These are phyloP conservation scores for Ptyas mucosa DNA, from an alignment of 2,113 vertebrate species.

Conservation along the genomic window DNA sequence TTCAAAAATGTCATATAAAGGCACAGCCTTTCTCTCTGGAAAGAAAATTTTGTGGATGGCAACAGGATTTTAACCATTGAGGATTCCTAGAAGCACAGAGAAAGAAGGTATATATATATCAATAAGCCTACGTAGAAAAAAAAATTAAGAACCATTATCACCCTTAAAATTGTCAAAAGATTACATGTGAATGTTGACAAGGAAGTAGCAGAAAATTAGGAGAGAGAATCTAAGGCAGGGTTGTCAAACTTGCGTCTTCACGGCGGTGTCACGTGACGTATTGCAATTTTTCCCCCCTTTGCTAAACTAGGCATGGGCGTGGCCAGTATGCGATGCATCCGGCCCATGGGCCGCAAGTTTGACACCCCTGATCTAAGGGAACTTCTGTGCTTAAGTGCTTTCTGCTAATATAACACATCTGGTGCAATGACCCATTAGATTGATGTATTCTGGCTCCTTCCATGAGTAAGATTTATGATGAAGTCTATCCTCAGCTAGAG, in stretches of 20 bases:
- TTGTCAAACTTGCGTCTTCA: too few relatives aligned
- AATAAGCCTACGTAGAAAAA: neutral
- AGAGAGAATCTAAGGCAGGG: neutral
- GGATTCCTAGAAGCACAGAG: neutral
- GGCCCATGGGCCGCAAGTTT: too few relatives aligned
- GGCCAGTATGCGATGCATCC: too few relatives aligned
- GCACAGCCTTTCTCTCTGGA: neutral
- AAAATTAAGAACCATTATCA: neutral
- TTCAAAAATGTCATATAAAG: neutral
- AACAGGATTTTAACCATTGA: neutral
- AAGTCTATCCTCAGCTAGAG: neutral
- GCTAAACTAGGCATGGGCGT: too few relatives aligned
- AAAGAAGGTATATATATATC: neutral
- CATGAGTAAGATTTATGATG: neutral
- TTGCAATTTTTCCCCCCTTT: too few relatives aligned
- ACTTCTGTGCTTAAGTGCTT: neutral
- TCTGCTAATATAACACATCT: neutral
- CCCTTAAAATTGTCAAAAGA: neutral
- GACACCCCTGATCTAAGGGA: neutral
- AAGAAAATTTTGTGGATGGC: neutral
- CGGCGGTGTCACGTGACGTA: rapidly evolving
- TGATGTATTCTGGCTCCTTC: neutral
- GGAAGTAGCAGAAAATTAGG: neutral
- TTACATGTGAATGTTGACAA: neutral
- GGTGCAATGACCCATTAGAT: neutral